Evolutionary conservation across 2,888 invertebrate genomes (phyloP).

Genomic region (Xanthorhoe spadicearia): DNA sequence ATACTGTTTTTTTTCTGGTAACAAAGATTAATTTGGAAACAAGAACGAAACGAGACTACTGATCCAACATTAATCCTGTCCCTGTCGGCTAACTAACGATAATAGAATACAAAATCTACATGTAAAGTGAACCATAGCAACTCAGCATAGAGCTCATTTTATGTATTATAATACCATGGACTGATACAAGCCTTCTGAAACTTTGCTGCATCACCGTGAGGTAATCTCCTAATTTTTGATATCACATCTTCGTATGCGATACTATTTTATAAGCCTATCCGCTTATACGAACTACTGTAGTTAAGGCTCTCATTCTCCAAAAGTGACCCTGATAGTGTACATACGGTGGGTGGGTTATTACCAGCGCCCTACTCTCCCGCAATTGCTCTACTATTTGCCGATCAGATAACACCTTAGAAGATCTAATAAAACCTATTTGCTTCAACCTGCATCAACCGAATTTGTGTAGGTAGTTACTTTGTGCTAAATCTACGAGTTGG

Average conservation of each 20-base stretch:
- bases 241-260: slow-evolving; percentile 40
- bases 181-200: slow-evolving; percentile 18
- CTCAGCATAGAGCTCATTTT: slow-evolving; percentile 7
- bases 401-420: too few relatives aligned
- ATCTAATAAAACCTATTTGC: not conserved
- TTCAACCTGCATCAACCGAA: not conserved
- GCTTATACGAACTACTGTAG: slow-evolving; percentile 25
- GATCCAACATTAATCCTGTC: not conserved
- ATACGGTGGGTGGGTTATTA: not conserved
- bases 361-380: too few relatives aligned
- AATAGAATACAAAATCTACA: too few relatives aligned
- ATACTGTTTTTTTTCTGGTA: not conserved
- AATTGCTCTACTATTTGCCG: too few relatives aligned
- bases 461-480: too few relatives aligned
- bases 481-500: not conserved
- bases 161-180: not conserved
- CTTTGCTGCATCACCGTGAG: slow-evolving; percentile 75
- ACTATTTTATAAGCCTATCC: slow-evolving; percentile 46
- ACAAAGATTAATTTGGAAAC: too few relatives aligned
- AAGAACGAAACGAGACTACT: too few relatives aligned
- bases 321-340: not conserved
- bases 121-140: not conserved
- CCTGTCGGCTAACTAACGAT: too few relatives aligned
- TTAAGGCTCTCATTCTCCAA: slow-evolving; percentile 2
- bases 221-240: slow-evolving; percentile 37